Conservation (phyloP, 2,888 invertebrate genomes). For the Cosmia trapezina region DNA sequence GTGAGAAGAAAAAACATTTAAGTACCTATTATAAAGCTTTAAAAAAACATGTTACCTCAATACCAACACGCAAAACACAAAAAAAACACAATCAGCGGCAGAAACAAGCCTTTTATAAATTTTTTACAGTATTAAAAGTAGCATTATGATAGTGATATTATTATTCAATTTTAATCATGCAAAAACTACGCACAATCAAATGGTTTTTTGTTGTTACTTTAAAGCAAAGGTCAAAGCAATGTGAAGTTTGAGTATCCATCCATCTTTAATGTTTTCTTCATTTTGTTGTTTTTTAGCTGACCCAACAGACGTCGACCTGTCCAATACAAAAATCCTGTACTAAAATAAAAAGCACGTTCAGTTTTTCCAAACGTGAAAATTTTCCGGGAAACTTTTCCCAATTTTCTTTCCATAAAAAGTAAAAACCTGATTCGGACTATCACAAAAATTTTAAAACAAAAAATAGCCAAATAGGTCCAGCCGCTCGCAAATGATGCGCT, state of each 20-base stretch:
- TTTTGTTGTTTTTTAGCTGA: background rate
- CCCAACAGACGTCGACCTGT: too few relatives aligned
- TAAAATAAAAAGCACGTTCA: too few relatives aligned
- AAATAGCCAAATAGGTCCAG: too few relatives aligned
- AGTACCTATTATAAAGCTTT: background rate
- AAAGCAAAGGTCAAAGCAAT: background rate
- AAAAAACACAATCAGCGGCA: constrained; percentile 10
- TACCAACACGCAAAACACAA: background rate
- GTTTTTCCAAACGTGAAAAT: too few relatives aligned
- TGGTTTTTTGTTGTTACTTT: constrained; percentile 5
- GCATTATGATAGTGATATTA: constrained; percentile 15
- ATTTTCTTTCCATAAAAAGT: too few relatives aligned
- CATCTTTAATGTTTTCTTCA: background rate
- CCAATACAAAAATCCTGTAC: too few relatives aligned
- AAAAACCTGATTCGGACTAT: too few relatives aligned
- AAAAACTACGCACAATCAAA: constrained; percentile 37
- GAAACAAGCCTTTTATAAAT: constrained; percentile 7
- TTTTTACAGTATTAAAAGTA: constrained; percentile 7
- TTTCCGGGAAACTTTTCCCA: too few relatives aligned
- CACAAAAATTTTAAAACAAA: too few relatives aligned
- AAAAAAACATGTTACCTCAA: background rate
- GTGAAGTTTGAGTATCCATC: background rate
- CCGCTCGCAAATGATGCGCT: too few relatives aligned
- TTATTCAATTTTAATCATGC: constrained; percentile 19
- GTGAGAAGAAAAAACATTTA: background rate